Base-by-base conservation (phyloP, 2,113 vertebrate genomes). In the Sapajus apella region DNA sequence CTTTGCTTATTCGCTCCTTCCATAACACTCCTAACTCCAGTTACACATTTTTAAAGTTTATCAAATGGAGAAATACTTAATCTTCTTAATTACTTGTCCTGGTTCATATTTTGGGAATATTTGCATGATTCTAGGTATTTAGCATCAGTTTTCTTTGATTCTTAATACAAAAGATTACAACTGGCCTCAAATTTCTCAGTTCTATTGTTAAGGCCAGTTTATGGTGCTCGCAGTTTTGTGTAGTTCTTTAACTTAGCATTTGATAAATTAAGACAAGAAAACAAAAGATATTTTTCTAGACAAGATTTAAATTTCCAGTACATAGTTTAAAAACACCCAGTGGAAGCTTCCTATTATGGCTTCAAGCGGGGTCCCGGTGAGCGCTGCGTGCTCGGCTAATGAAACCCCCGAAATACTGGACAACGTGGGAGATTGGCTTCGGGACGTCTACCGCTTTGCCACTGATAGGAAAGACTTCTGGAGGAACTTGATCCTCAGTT, bases 71-170 rank as follows among this genome's bases (percentile, higher is more conserved):
- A 88, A 77, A 88, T 35, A 88, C 6, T 32, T 45, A 90, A 37
- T 88, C 18, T 56, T 88, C 30, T 87, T 87, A 87, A 20, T 94
- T 25, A 50, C 23, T 91, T 87, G 16, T 81, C 37, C 56, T 77
- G 18, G n/a, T 94, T 91, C 79, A 80, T 88, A 94, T 96, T 96
- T 68, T 77, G 85, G 94, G 92, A 94, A 92, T 95, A 87, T 94
- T 91, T 82, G 95, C 81, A 94, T 86, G 37, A 70, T 66, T 16
- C 1, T 56, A 27, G 10, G 23, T 96, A 95, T 77, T 79, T 86
- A 50, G 87, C 89, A 68, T 87, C 85, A 43, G 21, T 97, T 81
- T 97, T 92, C 64, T 86, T 45, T 90, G 35, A 79, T 72, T 45
- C 37, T 76, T 97, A 43, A 72, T 91, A 77, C 10, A 79, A 25